A percentile compares a stretch with the other conserved stretches of the same genome.
These are phyloP conservation scores for Drosophila funebris DNA, from an alignment of 1,140 invertebrate genomes.

Conservation along the genomic window DNA sequence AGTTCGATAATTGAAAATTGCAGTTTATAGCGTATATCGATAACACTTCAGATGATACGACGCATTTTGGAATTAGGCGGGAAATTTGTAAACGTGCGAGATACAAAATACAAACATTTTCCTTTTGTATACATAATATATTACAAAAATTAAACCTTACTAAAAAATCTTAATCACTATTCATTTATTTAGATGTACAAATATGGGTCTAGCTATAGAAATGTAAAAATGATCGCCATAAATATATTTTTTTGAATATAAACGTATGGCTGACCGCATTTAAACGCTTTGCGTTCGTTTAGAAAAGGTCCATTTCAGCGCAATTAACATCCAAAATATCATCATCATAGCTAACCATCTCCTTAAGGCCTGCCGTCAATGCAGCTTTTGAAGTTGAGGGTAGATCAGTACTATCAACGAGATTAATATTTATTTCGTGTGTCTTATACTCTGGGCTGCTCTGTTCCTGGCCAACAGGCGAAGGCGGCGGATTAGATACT, in stretches of 20 bases:
- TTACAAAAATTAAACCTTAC: slow-evolving; percentile 8
- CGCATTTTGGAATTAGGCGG: not conserved
- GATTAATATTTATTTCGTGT: slow-evolving; percentile 85
- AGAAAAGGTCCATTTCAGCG: slow-evolving; percentile 91
- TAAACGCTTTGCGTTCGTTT: slow-evolving; percentile 74
- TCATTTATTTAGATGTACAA: slow-evolving; percentile 77
- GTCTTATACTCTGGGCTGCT: slow-evolving; percentile 86
- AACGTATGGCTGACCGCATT: slow-evolving; percentile 20
- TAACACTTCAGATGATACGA: not conserved
- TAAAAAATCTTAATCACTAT: slow-evolving; percentile 52
- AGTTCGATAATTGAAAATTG: not conserved
- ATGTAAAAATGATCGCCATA: slow-evolving; percentile 41
- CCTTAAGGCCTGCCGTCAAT: slow-evolving; percentile 53
- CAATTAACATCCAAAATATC: slow-evolving; percentile 89
- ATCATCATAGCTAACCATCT: slow-evolving; percentile 86
- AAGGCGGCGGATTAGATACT: slow-evolving; percentile 90
- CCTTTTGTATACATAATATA: slow-evolving; percentile 8
- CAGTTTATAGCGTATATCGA: not conserved
- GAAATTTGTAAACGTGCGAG: too few species aligned
- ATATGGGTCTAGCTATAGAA: slow-evolving; percentile 69
- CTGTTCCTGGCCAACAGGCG: slow-evolving; percentile 89
- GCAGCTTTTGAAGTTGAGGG: slow-evolving; percentile 72
- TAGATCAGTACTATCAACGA: slow-evolving; percentile 81
- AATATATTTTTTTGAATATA: slow-evolving; percentile 27
- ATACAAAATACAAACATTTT: not conserved